phyloP scores from a whole-genome alignment of 2,113 vertebrate genomes.

The Atractosteus spatula region DNA sequence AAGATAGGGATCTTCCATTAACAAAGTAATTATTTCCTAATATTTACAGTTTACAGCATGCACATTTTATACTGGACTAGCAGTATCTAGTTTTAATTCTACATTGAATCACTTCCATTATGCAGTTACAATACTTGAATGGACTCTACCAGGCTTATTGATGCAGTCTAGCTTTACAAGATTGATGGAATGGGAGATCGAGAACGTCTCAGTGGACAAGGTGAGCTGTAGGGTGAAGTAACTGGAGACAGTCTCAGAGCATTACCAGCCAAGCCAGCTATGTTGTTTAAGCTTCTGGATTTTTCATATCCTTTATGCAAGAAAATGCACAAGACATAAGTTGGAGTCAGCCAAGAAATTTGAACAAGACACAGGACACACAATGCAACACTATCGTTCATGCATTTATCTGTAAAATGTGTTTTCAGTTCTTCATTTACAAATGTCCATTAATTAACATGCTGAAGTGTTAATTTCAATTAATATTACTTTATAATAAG shows the following conservation, averaged over 20 bases:
- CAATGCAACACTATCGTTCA: constrained; percentile 58
- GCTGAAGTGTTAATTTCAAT: neutral
- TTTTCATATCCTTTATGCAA: constrained; percentile 91
- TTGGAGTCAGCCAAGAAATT: constrained; percentile 75
- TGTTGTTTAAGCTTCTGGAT: constrained; percentile 95
- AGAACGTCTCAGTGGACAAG: constrained; percentile 87
- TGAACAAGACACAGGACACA: constrained; percentile 70
- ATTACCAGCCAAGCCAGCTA: constrained; percentile 86
- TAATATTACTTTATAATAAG: too few relatives aligned
- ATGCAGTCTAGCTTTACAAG: constrained; percentile 73
- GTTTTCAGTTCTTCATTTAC: constrained; percentile 8
- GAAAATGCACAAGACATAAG: constrained; percentile 81
- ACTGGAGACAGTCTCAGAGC: constrained; percentile 89
- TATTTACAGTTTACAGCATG: constrained; percentile 60
- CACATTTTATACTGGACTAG: constrained; percentile 55
- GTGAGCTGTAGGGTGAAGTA: constrained; percentile 89
- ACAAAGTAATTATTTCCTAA: constrained; percentile 53
- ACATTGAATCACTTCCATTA: constrained; percentile 56
- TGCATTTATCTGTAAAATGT: neutral
- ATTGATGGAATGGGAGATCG: constrained; percentile 93
- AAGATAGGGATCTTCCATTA: constrained; percentile 48
- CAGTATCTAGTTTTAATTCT: constrained; percentile 58
- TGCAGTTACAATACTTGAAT: constrained; percentile 53
- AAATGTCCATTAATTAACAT: constrained; percentile 7
- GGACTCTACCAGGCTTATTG: constrained; percentile 53